Conservation (phyloP, 2,797 vertebrate genomes). For the Eulemur albifrons region DNA sequence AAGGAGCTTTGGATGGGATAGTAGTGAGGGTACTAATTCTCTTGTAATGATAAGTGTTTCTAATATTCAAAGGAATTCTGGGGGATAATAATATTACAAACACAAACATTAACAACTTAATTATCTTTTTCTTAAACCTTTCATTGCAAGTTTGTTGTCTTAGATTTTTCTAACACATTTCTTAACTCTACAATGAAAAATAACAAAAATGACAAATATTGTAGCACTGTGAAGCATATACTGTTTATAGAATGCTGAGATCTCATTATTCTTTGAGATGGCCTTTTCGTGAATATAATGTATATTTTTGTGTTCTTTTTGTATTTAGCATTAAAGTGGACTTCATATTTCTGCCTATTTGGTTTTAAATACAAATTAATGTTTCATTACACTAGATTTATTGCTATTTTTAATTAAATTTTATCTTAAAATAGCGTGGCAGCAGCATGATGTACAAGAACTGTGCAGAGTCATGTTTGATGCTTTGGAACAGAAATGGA, state of each 20-base stretch:
- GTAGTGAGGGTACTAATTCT: conserved; percentile 93
- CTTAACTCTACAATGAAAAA: neutral
- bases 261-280: neutral
- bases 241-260: neutral
- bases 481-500: conserved; percentile 99
- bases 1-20: conserved; percentile 99
- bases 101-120: neutral
- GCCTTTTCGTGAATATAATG: neutral
- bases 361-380: conserved; percentile 39
- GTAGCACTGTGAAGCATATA: neutral
- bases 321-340: conserved; percentile 14
- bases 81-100: neutral
- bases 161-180: neutral
- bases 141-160: neutral
- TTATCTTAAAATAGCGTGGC: conserved; percentile 92
- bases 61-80: conserved; percentile 20
- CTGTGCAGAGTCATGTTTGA: conserved; percentile 99
- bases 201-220: neutral
- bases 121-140: conserved; percentile 23
- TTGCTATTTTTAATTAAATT: conserved; percentile 68
- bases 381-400: conserved; percentile 19
- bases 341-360: conserved; percentile 12
- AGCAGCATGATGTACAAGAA: conserved; percentile 99
- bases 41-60: conserved; percentile 49
- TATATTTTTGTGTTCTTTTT: conserved; percentile 41